Percentiles rank a stretch among this genome's conserved stretches.
These are phyloP conservation scores for Heterochromis multidens DNA, from an alignment of 2,113 vertebrate genomes.

Conservation along the genomic window DNA sequence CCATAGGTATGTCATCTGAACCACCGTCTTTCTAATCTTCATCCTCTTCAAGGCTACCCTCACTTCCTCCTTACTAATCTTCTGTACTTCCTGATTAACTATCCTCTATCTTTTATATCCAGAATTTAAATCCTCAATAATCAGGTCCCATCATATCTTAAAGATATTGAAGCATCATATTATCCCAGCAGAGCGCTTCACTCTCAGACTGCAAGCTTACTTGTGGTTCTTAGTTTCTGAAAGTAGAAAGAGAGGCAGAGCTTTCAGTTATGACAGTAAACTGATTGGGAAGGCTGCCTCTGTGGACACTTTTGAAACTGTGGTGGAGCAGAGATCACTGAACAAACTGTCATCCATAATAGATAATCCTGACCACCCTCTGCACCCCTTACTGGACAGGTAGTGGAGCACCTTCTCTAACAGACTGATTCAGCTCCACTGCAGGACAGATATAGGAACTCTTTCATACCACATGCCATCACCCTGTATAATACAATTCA, in stretches of 20 bases:
- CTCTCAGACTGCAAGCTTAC: neutral
- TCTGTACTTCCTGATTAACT: neutral
- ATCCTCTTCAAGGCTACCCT: neutral
- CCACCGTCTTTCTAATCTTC: too few relatives aligned
- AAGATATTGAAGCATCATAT: neutral
- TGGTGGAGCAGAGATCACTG: rapidly evolving
- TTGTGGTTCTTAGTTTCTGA: neutral
- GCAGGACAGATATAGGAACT: neutral
- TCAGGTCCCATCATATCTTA: neutral
- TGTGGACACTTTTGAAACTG: neutral
- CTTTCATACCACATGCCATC: neutral
- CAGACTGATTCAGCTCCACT: neutral
- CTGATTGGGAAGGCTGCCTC: neutral
- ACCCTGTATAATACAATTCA: neutral
- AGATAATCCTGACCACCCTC: neutral
- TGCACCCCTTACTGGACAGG: neutral
- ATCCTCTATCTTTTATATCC: neutral
- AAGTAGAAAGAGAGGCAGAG: neutral
- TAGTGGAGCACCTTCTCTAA: neutral
- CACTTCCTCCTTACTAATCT: neutral
- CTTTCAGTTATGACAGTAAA: neutral
- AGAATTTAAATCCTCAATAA: neutral
- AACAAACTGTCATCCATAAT: neutral
- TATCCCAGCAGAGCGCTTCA: neutral
- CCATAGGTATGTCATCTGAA: neutral